Evolutionary conservation across 1,140 invertebrate genomes (phyloP).

Genomic region (Saccostrea glomerata): DNA sequence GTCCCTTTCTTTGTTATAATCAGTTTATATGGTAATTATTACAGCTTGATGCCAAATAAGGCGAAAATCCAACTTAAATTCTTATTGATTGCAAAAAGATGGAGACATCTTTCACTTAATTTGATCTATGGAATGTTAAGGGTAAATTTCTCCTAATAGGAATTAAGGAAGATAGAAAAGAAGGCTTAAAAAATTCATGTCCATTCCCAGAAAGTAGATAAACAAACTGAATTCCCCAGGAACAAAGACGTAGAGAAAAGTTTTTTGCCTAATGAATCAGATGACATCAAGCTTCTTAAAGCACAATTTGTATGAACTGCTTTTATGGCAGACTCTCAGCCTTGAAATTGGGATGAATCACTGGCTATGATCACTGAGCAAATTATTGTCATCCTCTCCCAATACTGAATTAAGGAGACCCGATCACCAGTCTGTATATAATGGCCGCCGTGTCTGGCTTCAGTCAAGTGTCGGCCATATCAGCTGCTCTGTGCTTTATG

Average conservation of each 20-base stretch:
- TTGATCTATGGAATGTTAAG: background rate
- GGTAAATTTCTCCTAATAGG: background rate
- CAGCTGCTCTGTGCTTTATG: background rate
- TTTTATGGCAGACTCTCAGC: background rate
- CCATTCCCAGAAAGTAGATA: background rate
- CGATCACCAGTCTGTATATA: background rate
- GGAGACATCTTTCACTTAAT: background rate
- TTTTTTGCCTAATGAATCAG: background rate
- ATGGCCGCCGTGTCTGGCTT: background rate
- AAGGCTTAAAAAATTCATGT: background rate
- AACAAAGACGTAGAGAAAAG: background rate
- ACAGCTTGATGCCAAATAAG: background rate
- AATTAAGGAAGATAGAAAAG: background rate
- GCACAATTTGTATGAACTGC: background rate
- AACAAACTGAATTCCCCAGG: background rate
- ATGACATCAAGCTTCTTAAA: background rate
- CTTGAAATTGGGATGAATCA: background rate
- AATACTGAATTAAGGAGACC: background rate
- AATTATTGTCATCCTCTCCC: constrained; percentile 14
- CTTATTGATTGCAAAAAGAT: background rate
- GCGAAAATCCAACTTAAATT: background rate
- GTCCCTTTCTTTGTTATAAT: too few relatives aligned
- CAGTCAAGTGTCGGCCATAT: constrained; percentile 3
- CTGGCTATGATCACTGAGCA: background rate
- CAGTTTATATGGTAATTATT: too few relatives aligned